Base-by-base conservation (phyloP, 2,113 vertebrate species). In the Chaetops frenatus region DNA sequence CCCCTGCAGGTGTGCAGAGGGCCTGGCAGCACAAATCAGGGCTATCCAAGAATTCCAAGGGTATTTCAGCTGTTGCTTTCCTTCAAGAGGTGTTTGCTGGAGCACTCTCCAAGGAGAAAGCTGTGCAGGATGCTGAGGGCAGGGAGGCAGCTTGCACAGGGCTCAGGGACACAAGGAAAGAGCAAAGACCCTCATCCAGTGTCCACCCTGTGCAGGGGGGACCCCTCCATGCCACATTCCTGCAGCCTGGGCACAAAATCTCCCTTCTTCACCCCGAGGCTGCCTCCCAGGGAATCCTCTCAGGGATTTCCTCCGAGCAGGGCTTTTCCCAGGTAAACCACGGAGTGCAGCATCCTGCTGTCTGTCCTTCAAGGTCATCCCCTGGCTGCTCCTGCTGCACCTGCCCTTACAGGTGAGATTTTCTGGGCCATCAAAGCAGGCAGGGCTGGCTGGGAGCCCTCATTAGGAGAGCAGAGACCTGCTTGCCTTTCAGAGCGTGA, bases 401-500 rank as follows among this genome's bases (percentile, higher is more conserved):
- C 76, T 86, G 12, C 10, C 1, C 56, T 60, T 36, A 40, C 42
- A 67, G 76, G 80, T 58, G 79, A 79, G 76, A 58, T 67, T 92
- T 96, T 88, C 42, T 71, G 61, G 70, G 76, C 62, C 80, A 82
- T 28, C 76, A 40, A 64, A 74, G 50, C n/a, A 6, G 0, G 5
- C 62, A 51, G 71, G 21, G 35, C 66, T 71, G 56, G 42, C 56
- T 28, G 24, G 42, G 38, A 67, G 62, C 25, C 38, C 76, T 60
- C 53, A 6, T 67, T 71, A 22, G 5, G 36, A 36, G 56, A 76
- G 44, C 2, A 0, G 61, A 88, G 61, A 64, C 62, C 62, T 23
- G 29, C 62, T 83, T 95, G 94, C 57, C 86, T 88, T 88, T 92
- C 90, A 91, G 86, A 91, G 72, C 36, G 9, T 80, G 83, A 36